Conservation (phyloP, 1,140 invertebrate species). For the Drosophila neocordata region DNA sequence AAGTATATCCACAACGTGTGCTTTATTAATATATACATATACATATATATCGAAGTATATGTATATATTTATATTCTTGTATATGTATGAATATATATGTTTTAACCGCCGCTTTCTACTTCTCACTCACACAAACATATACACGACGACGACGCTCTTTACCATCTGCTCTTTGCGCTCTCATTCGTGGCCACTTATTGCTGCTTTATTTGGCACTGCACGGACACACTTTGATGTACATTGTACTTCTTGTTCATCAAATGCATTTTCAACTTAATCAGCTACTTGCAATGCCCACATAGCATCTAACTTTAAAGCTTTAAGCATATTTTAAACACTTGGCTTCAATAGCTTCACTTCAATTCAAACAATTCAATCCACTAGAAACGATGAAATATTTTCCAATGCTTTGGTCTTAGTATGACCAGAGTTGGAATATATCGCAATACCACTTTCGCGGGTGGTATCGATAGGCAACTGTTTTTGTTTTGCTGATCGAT, state of each 20-base stretch:
- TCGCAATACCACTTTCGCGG: background rate
- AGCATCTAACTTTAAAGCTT: background rate
- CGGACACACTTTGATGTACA: conserved; percentile 1
- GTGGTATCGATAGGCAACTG: too few relatives aligned
- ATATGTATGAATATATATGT: conserved; percentile 26
- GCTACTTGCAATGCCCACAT: background rate
- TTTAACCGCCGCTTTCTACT: conserved; percentile 80
- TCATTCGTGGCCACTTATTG: conserved; percentile 76
- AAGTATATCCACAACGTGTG: conserved; percentile 19
- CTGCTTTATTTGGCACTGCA: conserved; percentile 35
- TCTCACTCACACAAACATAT: conserved; percentile 52
- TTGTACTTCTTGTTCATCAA: conserved; percentile 5
- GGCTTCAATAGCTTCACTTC: background rate
- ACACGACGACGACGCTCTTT: conserved; percentile 69
- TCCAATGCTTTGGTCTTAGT: conserved; percentile 18
- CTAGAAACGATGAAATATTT: conserved; percentile 23
- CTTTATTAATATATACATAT: conserved; percentile 15
- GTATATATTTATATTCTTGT: conserved; percentile 13
- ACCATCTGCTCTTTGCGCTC: conserved; percentile 74
- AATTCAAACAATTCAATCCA: background rate
- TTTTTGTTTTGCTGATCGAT: too few relatives aligned
- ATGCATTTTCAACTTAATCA: background rate
- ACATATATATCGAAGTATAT: conserved; percentile 30
- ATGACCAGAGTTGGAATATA: background rate
- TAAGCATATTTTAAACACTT: background rate